phyloP scores from a whole-genome alignment of 2,797 vertebrate genomes.

The Pempheris klunzingeri region DNA sequence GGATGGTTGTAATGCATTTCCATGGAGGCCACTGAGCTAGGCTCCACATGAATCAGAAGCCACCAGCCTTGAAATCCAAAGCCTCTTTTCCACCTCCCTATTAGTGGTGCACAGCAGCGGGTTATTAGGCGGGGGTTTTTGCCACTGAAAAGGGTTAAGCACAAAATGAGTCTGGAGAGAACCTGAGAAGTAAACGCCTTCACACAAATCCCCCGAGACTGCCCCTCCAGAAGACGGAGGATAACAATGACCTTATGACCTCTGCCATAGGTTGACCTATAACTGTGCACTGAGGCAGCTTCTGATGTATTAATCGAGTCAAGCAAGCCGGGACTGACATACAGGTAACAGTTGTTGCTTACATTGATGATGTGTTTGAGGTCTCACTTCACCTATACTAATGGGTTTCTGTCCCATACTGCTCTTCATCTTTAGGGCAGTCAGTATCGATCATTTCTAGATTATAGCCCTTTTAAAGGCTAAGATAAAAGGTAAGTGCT shows the following conservation, averaged over 20 bases:
- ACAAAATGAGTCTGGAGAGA: slow-evolving; percentile 58
- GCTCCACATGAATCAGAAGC: slow-evolving; percentile 35
- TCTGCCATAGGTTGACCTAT: slow-evolving; percentile 27
- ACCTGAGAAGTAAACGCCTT: slow-evolving; percentile 44
- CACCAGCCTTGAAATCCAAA: slow-evolving; percentile 57
- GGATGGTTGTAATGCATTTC: slow-evolving; percentile 19
- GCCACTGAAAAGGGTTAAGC: slow-evolving; percentile 66
- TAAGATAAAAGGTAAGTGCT: neutral
- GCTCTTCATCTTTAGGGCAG: neutral
- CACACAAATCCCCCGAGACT: slow-evolving; percentile 57
- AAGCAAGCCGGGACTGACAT: neutral
- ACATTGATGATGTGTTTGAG: neutral
- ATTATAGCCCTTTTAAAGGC: slow-evolving; percentile 13
- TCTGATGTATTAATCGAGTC: slow-evolving; percentile 28
- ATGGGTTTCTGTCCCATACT: neutral
- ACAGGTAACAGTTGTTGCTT: slow-evolving; percentile 12
- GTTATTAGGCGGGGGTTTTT: slow-evolving; percentile 55
- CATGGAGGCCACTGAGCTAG: slow-evolving; percentile 26
- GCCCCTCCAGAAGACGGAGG: slow-evolving; percentile 34
- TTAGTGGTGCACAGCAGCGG: slow-evolving; percentile 51
- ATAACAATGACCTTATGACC: slow-evolving; percentile 64
- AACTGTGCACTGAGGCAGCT: neutral
- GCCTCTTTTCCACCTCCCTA: slow-evolving; percentile 49
- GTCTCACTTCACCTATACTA: neutral
- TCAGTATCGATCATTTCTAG: neutral